phyloP scores from a whole-genome alignment of 64 coral and sea anemone species.

The Acropora yongei region DNA sequence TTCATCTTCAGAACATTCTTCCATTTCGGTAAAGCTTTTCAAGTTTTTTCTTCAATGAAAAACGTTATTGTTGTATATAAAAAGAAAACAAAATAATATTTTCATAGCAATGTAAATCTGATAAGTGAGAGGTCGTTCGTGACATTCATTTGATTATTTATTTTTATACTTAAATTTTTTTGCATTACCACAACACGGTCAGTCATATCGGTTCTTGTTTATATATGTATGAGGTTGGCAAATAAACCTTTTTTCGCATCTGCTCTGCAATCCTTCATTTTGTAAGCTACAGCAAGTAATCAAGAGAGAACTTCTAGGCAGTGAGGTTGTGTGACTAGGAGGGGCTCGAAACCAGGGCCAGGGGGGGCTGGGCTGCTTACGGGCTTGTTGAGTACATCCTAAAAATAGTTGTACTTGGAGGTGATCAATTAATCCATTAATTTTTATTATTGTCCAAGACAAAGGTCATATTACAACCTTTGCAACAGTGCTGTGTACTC shows the following conservation, averaged over 20 bases:
- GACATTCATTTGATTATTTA: slow-evolving; percentile 47
- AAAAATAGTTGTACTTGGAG: too few relatives aligned
- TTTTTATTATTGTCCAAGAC: too few relatives aligned
- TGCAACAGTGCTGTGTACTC: too few relatives aligned
- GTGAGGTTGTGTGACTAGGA: too few relatives aligned
- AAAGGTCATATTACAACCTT: too few relatives aligned
- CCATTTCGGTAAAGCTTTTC: background rate
- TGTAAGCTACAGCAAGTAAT: too few relatives aligned
- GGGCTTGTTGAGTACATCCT: too few relatives aligned
- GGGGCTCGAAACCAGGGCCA: too few relatives aligned
- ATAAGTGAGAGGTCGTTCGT: slow-evolving; percentile 1
- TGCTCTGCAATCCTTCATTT: background rate
- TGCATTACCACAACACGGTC: background rate
- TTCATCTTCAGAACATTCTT: background rate
- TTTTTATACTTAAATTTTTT: slow-evolving; percentile 14
- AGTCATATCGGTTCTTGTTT: background rate
- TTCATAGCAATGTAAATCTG: slow-evolving; percentile 22
- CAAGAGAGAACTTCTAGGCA: too few relatives aligned
- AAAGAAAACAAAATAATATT: background rate
- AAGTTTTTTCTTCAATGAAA: background rate
- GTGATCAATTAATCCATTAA: too few relatives aligned
- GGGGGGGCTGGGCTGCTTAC: too few relatives aligned
- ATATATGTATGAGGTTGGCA: background rate
- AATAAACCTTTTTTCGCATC: slow-evolving; percentile 4
- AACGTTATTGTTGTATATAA: background rate